Base-by-base conservation (phyloP, 2,113 vertebrate genomes). In the Pholis gunnellus region DNA sequence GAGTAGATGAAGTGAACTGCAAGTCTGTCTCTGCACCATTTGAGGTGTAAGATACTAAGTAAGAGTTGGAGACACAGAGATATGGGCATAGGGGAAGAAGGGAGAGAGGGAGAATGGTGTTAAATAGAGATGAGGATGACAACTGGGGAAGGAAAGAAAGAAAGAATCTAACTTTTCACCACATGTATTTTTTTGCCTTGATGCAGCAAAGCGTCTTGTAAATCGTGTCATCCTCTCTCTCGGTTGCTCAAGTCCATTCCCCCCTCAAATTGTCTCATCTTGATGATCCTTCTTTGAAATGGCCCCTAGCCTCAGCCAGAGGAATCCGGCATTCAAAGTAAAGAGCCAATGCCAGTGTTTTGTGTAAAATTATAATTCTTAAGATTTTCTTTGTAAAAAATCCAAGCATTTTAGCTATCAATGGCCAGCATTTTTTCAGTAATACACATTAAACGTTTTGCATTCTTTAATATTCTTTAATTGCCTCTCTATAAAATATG, bases 21-120 rank as follows among this genome's bases (percentile, higher is more conserved):
- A 78, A 89, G 76, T 86, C 79, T 82, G 76, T 86, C 81, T 86
- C 83, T 91, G 92, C 88, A 89, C 83, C 84, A 88, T 86, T 87
- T 87, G 81, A 88, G 79, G 81, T 61, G 86, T 86, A 84, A 85
- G 82, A 89, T 79, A 83, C 80, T 77, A 86, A 84, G 84, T 78
- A 66, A 85, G 69, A 83, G 76, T 79, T 48, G 56, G 73, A 89
- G 84, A 75, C 44, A 71, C 59, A 85, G 65, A 64, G 66, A 79
- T 59, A 31, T 59, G 48, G 25, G 67, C 73, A 83, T 76, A 22
- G 34, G 50, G 22, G 48, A 56, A 50, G 50, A 75, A 60, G 25
- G 44, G n/a, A 44, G 72, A 22, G 25, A 50, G 48, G 46, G 60
- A 56, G 57, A 65, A 9, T 46, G 65, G 71, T 85, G 75, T 72